These are phyloP conservation scores for Hyperoplus lanceolatus DNA, from an alignment of 2,797 vertebrate genomes.

Conservation along the genomic window DNA sequence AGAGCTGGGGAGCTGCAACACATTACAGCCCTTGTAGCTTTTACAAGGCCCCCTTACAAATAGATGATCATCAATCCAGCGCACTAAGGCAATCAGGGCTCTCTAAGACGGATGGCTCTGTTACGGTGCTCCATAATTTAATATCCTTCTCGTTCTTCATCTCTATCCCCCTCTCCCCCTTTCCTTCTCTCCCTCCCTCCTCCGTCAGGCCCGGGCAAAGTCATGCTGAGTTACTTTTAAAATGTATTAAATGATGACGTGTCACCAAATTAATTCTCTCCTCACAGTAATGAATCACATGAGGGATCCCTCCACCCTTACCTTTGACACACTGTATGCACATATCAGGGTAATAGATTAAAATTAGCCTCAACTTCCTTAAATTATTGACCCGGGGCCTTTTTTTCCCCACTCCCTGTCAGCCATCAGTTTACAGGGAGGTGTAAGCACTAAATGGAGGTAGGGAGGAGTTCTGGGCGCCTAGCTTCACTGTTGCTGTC, in stretches of 20 bases:
- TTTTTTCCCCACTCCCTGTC: slow-evolving; percentile 59
- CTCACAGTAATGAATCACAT: slow-evolving; percentile 83
- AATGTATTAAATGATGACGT: slow-evolving; percentile 87
- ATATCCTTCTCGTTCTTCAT: slow-evolving; percentile 80
- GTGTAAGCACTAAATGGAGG: slow-evolving; percentile 57
- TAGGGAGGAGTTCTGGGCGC: slow-evolving; percentile 16
- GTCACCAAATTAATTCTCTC: slow-evolving; percentile 84
- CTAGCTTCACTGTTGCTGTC: slow-evolving; percentile 64
- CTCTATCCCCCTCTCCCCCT: slow-evolving; percentile 7
- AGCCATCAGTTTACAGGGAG: slow-evolving; percentile 74
- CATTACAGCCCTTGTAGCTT: slow-evolving; percentile 59
- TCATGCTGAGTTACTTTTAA: slow-evolving; percentile 83
- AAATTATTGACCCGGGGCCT: slow-evolving; percentile 82
- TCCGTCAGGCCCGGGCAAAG: slow-evolving; percentile 68
- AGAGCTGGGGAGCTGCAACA: slow-evolving; percentile 25
- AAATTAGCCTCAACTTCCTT: slow-evolving; percentile 82
- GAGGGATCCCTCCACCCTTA: slow-evolving; percentile 78
- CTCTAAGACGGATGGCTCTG: slow-evolving; percentile 83
- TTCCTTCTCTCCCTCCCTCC: slow-evolving; percentile 8
- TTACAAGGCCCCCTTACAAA: slow-evolving; percentile 75
- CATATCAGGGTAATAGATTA: slow-evolving; percentile 81
- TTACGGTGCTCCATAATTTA: slow-evolving; percentile 87
- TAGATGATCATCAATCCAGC: slow-evolving; percentile 82
- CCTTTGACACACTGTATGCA: slow-evolving; percentile 84
- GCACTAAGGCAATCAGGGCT: slow-evolving; percentile 79